Evolutionary conservation across 2,113 vertebrate genomes (phyloP).

Genomic region (Mystacornis crossleyi): DNA sequence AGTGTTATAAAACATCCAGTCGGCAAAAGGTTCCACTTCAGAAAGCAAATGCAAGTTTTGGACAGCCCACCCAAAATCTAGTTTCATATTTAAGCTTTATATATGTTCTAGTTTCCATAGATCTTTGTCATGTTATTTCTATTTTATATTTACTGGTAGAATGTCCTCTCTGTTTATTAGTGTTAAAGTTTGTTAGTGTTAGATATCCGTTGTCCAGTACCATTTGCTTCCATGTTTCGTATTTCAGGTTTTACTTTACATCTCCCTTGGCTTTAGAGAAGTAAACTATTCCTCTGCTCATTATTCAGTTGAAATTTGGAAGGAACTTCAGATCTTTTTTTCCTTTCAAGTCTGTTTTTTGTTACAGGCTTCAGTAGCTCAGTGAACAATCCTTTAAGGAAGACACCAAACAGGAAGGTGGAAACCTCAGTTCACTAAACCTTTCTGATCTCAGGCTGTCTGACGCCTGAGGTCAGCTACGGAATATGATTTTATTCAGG

Average conservation of each 20-base stretch:
- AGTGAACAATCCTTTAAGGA: not conserved
- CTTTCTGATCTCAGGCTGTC: not conserved
- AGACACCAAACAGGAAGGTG: not conserved
- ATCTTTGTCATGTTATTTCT: not conserved
- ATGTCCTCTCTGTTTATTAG: not conserved
- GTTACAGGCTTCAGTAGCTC: constrained; percentile 1
- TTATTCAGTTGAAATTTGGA: constrained; percentile 30
- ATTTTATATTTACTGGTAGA: not conserved
- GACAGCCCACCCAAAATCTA: not conserved
- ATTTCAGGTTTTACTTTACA: not conserved
- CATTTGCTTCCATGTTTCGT: not conserved
- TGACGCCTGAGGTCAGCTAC: not conserved
- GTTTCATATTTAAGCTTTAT: not conserved
- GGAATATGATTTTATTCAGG: not conserved
- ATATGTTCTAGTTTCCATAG: not conserved
- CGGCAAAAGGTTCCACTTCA: not conserved
- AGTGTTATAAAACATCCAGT: not conserved
- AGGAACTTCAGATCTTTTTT: not conserved
- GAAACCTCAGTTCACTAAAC: not conserved
- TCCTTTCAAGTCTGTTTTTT: not conserved
- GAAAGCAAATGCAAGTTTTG: not conserved
- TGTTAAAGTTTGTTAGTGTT: not conserved
- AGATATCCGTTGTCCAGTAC: not conserved
- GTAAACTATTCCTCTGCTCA: not conserved
- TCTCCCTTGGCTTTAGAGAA: not conserved